Evolutionary conservation across 1,140 invertebrate genomes (phyloP), one percentile per base, ranked within the genome.

Genomic region (Papilio polyxenes): DNA sequence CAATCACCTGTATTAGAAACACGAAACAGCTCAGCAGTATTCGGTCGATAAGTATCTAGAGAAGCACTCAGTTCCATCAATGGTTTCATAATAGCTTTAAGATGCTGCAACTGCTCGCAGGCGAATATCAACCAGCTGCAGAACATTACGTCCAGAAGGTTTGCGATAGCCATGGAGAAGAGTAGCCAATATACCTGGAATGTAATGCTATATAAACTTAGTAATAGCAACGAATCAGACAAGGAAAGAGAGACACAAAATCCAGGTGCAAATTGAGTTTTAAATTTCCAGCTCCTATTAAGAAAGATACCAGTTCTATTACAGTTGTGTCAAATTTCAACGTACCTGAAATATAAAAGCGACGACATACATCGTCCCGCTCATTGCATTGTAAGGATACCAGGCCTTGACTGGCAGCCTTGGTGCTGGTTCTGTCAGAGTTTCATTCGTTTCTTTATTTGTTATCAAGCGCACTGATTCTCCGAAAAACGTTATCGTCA

Each of bases 1-100:
- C 17, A 56, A 1, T 95, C 95, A 86, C 95, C 95, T 49, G 95
- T 95, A 81, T 96, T 96, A 11, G 95, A 88, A 5, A 96, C 95
- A 80, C 96, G 92, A 88, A 98, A 98, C 11, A 98, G 92, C 59
- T 97, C 97, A 6, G 96, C 96, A 51, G 97, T 97, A 88, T 97
- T 97, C 0, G 97, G 97, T 20, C 97, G 95, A 84, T 97, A 97
- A 0, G 97, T 97, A 85, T 98, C 97, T 83, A 98, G 90, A 0
- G 97, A 96, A 1, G 97, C 97, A 20, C 97, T 97, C 0, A 98
- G 95, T 86, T 98, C 97, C 96, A 98, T 98, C 40, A 98, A 89
- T 0, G 97, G 97, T 84, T 97, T 97, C 96, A 98, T 96, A 65
- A 98, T 98, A 72, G 97, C 96, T 86, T 98, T 98, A 8, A 98